phyloP scores from a whole-genome alignment of 2,888 invertebrate species.

The Sylvicola fuscatus region DNA sequence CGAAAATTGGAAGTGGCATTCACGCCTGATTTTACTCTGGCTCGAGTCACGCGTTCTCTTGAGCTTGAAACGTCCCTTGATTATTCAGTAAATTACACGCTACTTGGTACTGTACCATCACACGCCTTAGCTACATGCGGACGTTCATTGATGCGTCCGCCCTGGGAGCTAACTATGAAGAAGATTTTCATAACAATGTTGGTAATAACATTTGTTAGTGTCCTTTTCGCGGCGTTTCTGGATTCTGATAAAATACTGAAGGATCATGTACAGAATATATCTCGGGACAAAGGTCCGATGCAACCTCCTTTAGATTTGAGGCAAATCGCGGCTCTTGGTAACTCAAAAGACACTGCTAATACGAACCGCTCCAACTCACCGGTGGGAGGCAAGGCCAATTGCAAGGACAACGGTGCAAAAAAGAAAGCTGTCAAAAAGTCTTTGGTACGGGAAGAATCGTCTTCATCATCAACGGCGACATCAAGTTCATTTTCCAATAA shows the following conservation, averaged over 20 bases:
- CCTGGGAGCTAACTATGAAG: conserved; percentile 54
- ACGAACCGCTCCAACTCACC: not conserved
- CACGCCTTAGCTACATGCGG: conserved; percentile 48
- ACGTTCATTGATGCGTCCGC: conserved; percentile 44
- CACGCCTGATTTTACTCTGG: conserved; percentile 70
- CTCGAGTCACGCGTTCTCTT: conserved; percentile 44
- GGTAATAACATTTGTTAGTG: conserved; percentile 37
- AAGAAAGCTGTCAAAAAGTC: no score
- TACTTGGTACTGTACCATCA: conserved; percentile 39
- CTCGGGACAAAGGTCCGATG: conserved; percentile 29
- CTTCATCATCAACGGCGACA: not conserved
- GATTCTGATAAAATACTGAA: conserved; percentile 50
- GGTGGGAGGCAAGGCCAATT: not conserved
- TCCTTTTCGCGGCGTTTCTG: conserved; percentile 43
- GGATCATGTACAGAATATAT: conserved; percentile 23
- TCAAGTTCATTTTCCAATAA: not conserved
- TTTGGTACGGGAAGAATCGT: not conserved
- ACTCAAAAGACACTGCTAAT: conserved; percentile 1
- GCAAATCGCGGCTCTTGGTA: conserved; percentile 14
- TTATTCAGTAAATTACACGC: conserved; percentile 39
- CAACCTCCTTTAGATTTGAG: conserved; percentile 41
- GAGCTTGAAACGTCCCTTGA: conserved; percentile 38
- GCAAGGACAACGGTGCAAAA: no score
- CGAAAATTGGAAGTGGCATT: conserved; percentile 68
- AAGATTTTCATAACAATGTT: conserved; percentile 37